Evolutionary conservation across 2,113 vertebrate species (phyloP), one percentile per base, ranked within the genome.

Genomic region (Gobiocypris rarus): DNA sequence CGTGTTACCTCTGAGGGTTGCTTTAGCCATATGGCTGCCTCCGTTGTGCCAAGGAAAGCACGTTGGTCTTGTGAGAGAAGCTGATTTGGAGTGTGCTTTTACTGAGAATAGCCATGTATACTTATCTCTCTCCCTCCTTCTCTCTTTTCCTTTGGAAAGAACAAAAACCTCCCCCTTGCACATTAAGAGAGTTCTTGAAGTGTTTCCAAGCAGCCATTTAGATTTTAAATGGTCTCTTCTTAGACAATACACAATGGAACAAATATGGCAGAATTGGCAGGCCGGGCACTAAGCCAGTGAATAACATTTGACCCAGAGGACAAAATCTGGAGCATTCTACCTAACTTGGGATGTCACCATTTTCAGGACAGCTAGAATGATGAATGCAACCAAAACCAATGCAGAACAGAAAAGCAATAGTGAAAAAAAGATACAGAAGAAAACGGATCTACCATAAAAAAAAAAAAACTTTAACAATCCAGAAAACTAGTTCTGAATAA

Each of bases 1-100:
- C 58, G 43, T 87, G 58, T 70, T 69, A 73, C 70, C 77, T 74
- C 45, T 26, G 58, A 61, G 63, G 38, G 45, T 48, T 67, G 24
- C 3, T 43, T 43, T 83, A 78, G 75, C 75, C 81, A 84, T 74
- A 83, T 83, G 85, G 43, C 75, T 75, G 81, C 85, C 69, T 58
- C 31, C 10, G 50, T 63, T 75, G 38, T 79, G 59, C 73, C 70
- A 43, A 81, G 38, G 48, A 61, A 84, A 77, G 74, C 43, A 43
- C 54, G 17, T 84, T 71, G 26, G 41, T 73, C 75, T 73, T 19
- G 69, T 79, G 50, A 73, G 28, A 52, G 54, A 79, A 41, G 54
- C 69, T 73, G 26, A 56, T 80, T 84, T 84, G 59, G 67, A 81
- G 76, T 22, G 82, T 45, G 82, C 56, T 48, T 59, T 52, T 52